These are phyloP conservation scores for Oryctolagus cuniculus DNA, from an alignment of 2,113 vertebrate genomes.

Conservation along the genomic window DNA sequence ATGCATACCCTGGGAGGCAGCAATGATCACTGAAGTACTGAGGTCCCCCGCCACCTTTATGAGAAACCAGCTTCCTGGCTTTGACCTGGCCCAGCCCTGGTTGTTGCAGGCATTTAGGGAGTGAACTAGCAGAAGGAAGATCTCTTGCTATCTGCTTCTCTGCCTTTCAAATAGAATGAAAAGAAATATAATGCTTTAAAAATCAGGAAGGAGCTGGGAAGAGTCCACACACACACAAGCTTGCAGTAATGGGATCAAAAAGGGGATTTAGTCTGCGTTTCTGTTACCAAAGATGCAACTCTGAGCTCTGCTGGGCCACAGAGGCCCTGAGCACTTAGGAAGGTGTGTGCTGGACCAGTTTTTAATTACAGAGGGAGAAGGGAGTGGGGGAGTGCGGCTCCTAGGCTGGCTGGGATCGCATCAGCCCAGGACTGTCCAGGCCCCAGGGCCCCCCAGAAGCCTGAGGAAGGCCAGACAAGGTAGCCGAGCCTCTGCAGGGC, in stretches of 20 bases:
- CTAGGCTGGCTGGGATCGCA: too few species aligned
- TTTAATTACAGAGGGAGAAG: background rate
- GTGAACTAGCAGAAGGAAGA: too few species aligned
- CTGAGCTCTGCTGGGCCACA: background rate
- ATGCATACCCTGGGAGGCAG: too few species aligned
- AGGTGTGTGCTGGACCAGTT: background rate
- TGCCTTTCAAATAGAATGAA: too few species aligned
- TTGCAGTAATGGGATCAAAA: conserved; percentile 20
- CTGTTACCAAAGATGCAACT: background rate
- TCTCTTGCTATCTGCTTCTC: too few species aligned
- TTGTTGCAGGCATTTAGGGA: too few species aligned
- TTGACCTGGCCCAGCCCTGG: too few species aligned
- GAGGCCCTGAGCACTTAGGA: background rate
- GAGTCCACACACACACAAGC: background rate
- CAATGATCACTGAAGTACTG: too few species aligned
- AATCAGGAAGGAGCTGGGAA: background rate
- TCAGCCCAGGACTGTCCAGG: background rate
- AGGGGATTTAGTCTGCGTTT: conserved; percentile 1
- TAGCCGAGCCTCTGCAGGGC: background rate
- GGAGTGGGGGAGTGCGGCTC: too few species aligned
- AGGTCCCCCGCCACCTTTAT: too few species aligned
- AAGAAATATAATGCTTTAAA: too few species aligned
- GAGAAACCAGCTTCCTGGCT: too few species aligned
- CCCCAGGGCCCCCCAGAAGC: background rate
- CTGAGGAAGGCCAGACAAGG: background rate